phyloP scores from a whole-genome alignment of 1,140 invertebrate species.

The Semibalanus balanoides region DNA sequence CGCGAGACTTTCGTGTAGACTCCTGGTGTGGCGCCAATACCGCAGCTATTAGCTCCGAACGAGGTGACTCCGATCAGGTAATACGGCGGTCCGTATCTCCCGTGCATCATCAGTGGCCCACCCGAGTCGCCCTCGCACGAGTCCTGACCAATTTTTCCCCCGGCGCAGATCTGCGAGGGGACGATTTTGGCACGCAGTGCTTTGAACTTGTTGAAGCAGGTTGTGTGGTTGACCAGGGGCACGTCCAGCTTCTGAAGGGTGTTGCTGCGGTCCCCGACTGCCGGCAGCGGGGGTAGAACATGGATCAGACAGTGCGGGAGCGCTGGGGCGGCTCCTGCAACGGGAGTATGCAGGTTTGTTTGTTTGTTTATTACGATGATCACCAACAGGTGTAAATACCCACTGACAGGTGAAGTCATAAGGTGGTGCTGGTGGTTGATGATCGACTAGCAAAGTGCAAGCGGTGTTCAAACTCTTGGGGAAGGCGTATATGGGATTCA shows the following conservation, averaged over 20 bases:
- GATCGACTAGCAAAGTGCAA: too few species aligned
- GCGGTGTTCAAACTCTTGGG: too few species aligned
- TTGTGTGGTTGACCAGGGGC: constrained; percentile 35
- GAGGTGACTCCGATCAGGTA: constrained; percentile 13
- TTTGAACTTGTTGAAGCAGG: constrained; percentile 43
- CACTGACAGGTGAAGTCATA: too few species aligned
- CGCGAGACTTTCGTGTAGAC: constrained; percentile 12
- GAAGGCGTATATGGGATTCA: too few species aligned
- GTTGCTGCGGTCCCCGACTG: constrained; percentile 32
- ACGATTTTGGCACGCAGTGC: constrained; percentile 31
- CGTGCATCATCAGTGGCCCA: constrained; percentile 12
- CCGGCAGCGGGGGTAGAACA: constrained; percentile 24
- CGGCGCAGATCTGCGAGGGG: constrained; percentile 13
- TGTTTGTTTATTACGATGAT: too few species aligned
- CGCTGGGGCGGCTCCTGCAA: too few species aligned
- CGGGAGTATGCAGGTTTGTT: too few species aligned
- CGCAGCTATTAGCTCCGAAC: constrained; percentile 11
- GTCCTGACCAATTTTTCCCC: constrained; percentile 5
- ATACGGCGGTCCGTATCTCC: constrained; percentile 10
- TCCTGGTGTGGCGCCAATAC: constrained; percentile 4
- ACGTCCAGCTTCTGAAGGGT: constrained; percentile 34
- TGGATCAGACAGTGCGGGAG: too few species aligned
- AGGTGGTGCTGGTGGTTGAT: too few species aligned
- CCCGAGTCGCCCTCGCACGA: constrained; percentile 16
- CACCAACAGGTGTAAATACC: too few species aligned